These are phyloP conservation scores for Fulica atra DNA, from an alignment of 2,113 vertebrate species.

Conservation along the genomic window DNA sequence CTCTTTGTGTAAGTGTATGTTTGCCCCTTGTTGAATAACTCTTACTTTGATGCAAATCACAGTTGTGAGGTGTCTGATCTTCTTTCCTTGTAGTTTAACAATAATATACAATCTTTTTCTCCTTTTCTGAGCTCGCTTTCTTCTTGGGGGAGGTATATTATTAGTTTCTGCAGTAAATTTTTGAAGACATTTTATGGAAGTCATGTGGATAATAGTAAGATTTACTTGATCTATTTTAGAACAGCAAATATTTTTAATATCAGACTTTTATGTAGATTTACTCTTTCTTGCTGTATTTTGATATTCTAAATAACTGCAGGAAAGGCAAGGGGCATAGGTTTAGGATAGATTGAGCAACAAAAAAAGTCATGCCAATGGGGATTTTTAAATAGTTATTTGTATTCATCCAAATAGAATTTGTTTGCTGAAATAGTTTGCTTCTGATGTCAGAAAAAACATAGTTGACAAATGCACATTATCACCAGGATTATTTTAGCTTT, in stretches of 20 bases:
- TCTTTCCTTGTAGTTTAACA: neutral
- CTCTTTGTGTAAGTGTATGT: neutral
- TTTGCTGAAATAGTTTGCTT: constrained; percentile 5
- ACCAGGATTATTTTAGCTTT: constrained; percentile 11
- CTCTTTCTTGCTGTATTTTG: neutral
- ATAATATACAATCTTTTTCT: neutral
- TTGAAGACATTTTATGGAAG: neutral
- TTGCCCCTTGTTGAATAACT: neutral
- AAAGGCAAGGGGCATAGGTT: neutral
- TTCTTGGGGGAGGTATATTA: neutral
- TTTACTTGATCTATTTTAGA: neutral
- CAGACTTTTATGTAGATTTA: neutral
- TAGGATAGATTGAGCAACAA: neutral
- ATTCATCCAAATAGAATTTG: neutral
- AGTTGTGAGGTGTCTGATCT: neutral
- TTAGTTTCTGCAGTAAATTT: neutral
- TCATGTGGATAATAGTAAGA: neutral
- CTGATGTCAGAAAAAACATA: constrained; percentile 20
- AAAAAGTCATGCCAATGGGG: neutral
- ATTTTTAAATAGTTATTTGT: neutral
- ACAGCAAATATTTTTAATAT: neutral
- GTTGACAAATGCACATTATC: constrained; percentile 33
- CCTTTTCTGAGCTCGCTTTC: neutral
- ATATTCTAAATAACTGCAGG: neutral
- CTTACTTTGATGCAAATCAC: neutral